Evolutionary conservation across 2,888 invertebrate genomes (phyloP), one percentile per base, ranked within the genome.

Genomic region (Choreutis nemorana): DNA sequence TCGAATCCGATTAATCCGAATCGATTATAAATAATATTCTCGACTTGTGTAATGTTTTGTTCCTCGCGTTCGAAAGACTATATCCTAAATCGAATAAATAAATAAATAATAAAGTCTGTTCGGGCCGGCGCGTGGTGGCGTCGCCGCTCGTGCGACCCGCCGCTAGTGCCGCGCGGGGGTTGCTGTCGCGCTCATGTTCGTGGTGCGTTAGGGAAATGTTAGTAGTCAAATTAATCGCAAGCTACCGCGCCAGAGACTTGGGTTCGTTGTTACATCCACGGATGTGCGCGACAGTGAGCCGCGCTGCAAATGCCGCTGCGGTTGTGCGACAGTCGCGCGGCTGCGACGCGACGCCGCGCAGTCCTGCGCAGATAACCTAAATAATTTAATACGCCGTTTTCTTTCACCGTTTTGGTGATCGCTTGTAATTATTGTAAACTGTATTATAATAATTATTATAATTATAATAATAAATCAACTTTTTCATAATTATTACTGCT

Each of bases 351-450:
- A 23, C 20, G 33, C 26, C 21, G 13, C 20, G 25, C 12, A 9
- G 45, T 50, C 53, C 47, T 49, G 46, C 49, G 51, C 48, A 56
- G 48, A 55, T 56, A 50, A 50, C 61, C 60, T 65, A 63, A 59
- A 67, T 72, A 66, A 73, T 70, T 73, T 67, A 75, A 73, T 78
- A 73, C 51, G 77, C 77, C 66, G 68, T 77, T 78, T 78, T 77
- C 70, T 77, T 78, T 78, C 77, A 72, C 77, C 75, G 63, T 71
- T 78, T 77, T 70, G 77, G 77, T 78, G 77, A 77, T 70, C 72
- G 77, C 77, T 78, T 78, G 77, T 78, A 77, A 78, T 78, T 78
- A 78, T 78, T 78, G 77, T 78, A 78, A 78, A 78, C 77, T 78
- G 77, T 78, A 78, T 77, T 75, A 78, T 77, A 78, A 75, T 77